Base-by-base conservation (phyloP, 2,888 invertebrate species). In the Trimorus sp. region DNA sequence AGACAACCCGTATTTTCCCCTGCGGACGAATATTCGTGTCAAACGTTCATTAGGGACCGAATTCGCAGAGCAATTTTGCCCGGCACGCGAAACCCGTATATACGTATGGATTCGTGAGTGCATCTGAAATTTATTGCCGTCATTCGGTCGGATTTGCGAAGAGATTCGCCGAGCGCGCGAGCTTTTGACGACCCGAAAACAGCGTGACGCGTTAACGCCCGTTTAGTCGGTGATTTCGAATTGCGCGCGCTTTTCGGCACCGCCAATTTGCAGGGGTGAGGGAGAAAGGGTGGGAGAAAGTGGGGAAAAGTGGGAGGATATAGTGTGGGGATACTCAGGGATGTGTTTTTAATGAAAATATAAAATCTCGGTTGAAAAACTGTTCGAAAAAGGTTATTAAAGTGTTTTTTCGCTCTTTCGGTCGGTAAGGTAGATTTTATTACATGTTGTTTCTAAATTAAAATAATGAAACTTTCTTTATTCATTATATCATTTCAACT, bases 111-210 rank as follows among this genome's bases (percentile, higher is more conserved):
- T 80, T 83, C 69, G 69, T 68, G 82, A 79, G 78, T 74, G 80
- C 83, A 85, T 83, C 79, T 74, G 83, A 84, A 86, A 85, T 85
- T 86, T 85, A 86, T 83, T 83, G 79, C 79, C 49, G 75, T 85
- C 84, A 81, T 84, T 85, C 82, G 71, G 75, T 63, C 66, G 82
- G 82, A 84, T 84, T 84, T 84, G 77, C 79, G 76, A 84, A 82
- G 73, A 77, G 83, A 82, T 84, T 80, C 79, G 77, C 83, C 75
- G 36, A 15, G 42, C 63, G 78, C 53, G 78, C 60, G 82, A 80
- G 82, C 84, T 79, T 79, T 82, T 82, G 81, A 78, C 73, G 73
- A 76, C 40, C 71, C 51, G 66, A 71, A 71, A 78, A 83, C 80
- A 66, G 37, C 40, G 59, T 26, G 60, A 65, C 60, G 59, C 68